phyloP scores from a whole-genome alignment of 2,113 vertebrate genomes.

The Sakesphorus luctuosus region DNA sequence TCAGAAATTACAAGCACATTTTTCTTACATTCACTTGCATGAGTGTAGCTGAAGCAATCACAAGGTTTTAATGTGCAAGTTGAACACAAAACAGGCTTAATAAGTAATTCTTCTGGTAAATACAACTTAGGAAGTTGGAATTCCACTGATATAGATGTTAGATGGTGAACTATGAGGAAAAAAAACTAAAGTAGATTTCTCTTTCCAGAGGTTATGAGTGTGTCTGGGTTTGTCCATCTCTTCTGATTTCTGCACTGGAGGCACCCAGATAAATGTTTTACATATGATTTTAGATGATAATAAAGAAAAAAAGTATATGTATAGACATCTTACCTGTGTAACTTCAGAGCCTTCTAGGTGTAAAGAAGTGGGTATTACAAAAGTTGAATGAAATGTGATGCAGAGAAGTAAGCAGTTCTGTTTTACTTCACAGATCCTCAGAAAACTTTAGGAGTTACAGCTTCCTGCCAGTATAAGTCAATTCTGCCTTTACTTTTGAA shows the following conservation, averaged over 20 bases:
- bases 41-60: background rate
- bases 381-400: background rate
- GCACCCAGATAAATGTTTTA: background rate
- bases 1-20: background rate
- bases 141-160: background rate
- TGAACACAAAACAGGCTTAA: background rate
- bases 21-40: background rate
- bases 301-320: background rate
- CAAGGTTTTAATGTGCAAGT: background rate
- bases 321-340: constrained; percentile 64
- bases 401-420: background rate
- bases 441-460: constrained; percentile 23
- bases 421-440: constrained; percentile 1
- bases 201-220: background rate
- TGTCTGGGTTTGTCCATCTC: background rate
- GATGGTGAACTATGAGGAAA: fast-evolving
- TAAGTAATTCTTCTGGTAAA: background rate
- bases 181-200: background rate
- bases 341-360: background rate
- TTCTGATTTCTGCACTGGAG: background rate
- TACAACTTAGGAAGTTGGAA: background rate
- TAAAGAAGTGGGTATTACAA: background rate
- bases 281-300: background rate
- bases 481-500: constrained; percentile 67
- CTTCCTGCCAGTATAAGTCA: constrained; percentile 53